Evolutionary conservation across 2,888 invertebrate species (phyloP), one percentile per base, ranked within the genome.

Genomic region (Autographa gamma): DNA sequence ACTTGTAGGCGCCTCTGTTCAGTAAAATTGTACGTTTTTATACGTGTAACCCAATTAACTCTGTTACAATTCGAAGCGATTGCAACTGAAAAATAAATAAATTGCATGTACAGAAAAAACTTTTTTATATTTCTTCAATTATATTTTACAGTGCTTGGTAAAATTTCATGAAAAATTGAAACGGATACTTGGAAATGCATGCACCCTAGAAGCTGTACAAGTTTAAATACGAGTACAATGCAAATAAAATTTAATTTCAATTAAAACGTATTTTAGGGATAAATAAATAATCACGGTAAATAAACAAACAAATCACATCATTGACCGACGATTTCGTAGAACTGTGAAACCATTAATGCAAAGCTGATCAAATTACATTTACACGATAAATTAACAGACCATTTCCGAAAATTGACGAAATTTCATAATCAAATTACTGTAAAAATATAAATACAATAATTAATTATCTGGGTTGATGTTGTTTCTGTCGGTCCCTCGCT

Each of bases 401-500:
- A 56, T 56, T 56, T 56, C 13, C 25, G 13, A n/a, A n/a, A n/a
- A n/a, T n/a, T n/a, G n/a, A 56, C 18, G 4, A 19, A 56, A 19
- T 54, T 19, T 11, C 19, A 54, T 56, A 9, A 11, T 56, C n/a
- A 13, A 32, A 6, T n/a, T 16, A 32, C 52, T 48, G 43, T 43
- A 52, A 52, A 32, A 48, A 48, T 25, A n/a, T 66, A 25, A 64
- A 59, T 59, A 61, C 64, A 18, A 66, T 66, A 52, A 54, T 58
- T 65, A 68, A 77, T 77, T 71, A 70, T 59, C 31, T 25, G 19
- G 54, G 19, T 56, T 69, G 54, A 60, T 75, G 75, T 69, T 72
- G 76, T 71, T 87, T 85, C 87, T 71, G 76, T 79, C 87, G 62
- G 38, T 88, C 79, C 85, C 38, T 38, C 67, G 58, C 18, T 84